A percentile compares a stretch with the other conserved stretches of the same genome.
Conservation (phyloP, 2,888 invertebrate species). For the Philonicus albiceps region DNA sequence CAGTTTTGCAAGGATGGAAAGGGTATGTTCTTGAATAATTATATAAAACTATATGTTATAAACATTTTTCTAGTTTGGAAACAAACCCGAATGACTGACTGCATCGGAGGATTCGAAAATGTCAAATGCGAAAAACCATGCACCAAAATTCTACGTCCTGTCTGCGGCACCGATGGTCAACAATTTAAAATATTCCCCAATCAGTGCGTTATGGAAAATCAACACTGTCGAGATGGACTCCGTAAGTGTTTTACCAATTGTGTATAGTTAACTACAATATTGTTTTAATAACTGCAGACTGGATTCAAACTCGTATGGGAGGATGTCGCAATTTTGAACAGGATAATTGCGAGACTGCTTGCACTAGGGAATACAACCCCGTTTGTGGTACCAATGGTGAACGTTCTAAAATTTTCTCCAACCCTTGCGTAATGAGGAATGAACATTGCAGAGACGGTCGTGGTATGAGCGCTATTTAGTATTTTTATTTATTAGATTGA, state of each 20-base stretch:
- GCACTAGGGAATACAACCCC: background rate
- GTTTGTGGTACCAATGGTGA: conserved; percentile 12
- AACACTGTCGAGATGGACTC: background rate
- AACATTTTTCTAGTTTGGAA: background rate
- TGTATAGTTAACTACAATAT: background rate
- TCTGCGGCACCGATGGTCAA: conserved; percentile 45
- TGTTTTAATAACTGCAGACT: background rate
- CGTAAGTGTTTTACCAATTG: background rate
- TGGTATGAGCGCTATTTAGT: background rate
- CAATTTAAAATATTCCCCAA: conserved; percentile 34
- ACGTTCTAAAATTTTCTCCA: background rate
- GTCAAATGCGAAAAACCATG: conserved; percentile 1
- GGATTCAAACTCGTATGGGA: background rate
- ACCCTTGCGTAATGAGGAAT: background rate
- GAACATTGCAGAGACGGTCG: background rate
- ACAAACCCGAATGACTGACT: background rate
- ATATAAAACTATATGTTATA: background rate
- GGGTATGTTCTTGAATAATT: background rate
- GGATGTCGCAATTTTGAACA: background rate
- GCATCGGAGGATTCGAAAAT: background rate
- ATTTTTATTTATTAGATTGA: background rate
- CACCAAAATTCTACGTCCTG: background rate
- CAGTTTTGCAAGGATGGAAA: background rate
- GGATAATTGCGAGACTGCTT: background rate
- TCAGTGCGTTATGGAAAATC: conserved; percentile 32